These are phyloP conservation scores for Carterocephalus palaemon DNA, from an alignment of 2,888 invertebrate genomes.

Conservation along the genomic window DNA sequence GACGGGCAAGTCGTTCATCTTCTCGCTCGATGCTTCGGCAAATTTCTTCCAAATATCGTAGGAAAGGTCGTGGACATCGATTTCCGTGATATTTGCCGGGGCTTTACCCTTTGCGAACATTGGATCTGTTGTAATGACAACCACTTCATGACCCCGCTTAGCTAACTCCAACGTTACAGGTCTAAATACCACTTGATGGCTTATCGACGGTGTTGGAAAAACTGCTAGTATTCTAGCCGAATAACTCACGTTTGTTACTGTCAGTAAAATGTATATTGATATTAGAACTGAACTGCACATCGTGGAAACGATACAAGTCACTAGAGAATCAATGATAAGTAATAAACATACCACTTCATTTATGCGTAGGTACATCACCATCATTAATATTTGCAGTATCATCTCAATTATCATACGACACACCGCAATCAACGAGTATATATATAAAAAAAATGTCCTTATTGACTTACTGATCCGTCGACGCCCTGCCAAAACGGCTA, in stretches of 20 bases:
- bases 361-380: too few relatives aligned
- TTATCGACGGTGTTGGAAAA: constrained; percentile 41
- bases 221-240: constrained; percentile 39
- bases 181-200: constrained; percentile 43
- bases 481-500: too few relatives aligned
- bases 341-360: not conserved
- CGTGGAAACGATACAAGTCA: not conserved
- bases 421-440: too few relatives aligned
- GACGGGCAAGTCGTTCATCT: not conserved
- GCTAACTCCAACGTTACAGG: constrained; percentile 40
- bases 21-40: not conserved
- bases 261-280: not conserved
- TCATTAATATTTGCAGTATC: too few relatives aligned
- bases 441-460: too few relatives aligned
- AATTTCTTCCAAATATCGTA: constrained; percentile 33
- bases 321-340: not conserved
- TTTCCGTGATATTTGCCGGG: constrained; percentile 45
- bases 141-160: constrained; percentile 41
- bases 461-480: too few relatives aligned
- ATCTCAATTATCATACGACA: too few relatives aligned
- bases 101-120: constrained; percentile 33
- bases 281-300: not conserved
- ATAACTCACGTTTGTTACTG: constrained; percentile 19
- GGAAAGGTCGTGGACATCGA: constrained; percentile 44
- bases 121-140: constrained; percentile 41